Conservation (phyloP, 2,888 invertebrate genomes). For the Herminia tarsipennalis region DNA sequence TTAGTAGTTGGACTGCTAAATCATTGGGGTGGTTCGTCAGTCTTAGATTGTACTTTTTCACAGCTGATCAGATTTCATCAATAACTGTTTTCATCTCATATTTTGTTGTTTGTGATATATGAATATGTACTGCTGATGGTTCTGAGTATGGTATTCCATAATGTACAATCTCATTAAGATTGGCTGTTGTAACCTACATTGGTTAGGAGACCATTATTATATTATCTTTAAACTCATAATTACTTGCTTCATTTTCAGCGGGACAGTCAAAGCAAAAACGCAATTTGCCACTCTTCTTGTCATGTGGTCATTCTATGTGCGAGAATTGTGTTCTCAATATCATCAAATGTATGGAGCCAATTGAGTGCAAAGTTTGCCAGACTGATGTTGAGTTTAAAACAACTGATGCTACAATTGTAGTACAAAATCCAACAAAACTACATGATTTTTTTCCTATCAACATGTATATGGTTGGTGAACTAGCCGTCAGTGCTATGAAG, state of each 20-base stretch:
- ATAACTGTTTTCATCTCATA: no score
- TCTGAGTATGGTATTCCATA: no score
- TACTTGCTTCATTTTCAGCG: slow-evolving; percentile 36
- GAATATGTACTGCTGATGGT: no score
- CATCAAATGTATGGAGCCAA: slow-evolving; percentile 66
- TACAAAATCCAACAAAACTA: slow-evolving; percentile 53
- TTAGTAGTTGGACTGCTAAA: no score
- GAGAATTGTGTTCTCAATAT: slow-evolving; percentile 85
- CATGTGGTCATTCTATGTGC: slow-evolving; percentile 89
- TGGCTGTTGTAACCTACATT: no score
- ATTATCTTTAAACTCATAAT: no score
- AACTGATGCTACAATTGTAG: slow-evolving; percentile 44
- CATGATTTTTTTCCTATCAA: slow-evolving; percentile 71
- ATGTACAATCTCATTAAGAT: no score
- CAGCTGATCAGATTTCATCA: no score
- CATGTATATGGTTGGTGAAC: slow-evolving; percentile 69
- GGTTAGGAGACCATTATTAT: no score
- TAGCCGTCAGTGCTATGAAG: slow-evolving; percentile 56
- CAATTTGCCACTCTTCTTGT: slow-evolving; percentile 85
- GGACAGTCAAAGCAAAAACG: slow-evolving; percentile 46
- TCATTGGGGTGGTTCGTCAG: no score
- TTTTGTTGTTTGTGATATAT: no score
- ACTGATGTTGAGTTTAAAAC: slow-evolving; percentile 55
- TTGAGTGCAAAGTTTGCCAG: slow-evolving; percentile 81
- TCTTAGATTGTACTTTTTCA: no score